Percentiles rank a stretch among this genome's conserved stretches.
Conservation (phyloP, 1,140 invertebrate species). For the Mesaphorura yosii region DNA sequence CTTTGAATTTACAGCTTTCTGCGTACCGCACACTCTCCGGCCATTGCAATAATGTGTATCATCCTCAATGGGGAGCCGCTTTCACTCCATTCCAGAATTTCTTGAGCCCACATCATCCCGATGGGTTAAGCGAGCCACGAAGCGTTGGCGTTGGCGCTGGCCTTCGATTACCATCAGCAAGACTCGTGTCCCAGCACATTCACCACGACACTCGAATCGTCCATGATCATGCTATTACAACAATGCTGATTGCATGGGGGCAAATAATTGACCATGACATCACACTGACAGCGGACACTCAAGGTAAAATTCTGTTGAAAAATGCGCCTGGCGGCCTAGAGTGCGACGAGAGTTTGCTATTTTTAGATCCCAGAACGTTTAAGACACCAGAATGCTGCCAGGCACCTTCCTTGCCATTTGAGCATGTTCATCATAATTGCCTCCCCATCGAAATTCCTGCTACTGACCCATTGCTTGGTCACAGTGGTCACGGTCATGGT, state of each 20-base stretch:
- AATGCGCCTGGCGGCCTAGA: background rate
- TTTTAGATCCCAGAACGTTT: slow-evolving; percentile 35
- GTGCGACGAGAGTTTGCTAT: slow-evolving; percentile 18
- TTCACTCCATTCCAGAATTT: slow-evolving; percentile 45
- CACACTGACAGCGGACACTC: slow-evolving; percentile 43
- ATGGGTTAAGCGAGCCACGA: slow-evolving; percentile 15
- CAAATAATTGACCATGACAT: slow-evolving; percentile 47
- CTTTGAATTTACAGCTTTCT: too few relatives aligned
- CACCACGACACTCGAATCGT: slow-evolving; percentile 38
- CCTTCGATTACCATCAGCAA: slow-evolving; percentile 39
- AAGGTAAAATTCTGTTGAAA: slow-evolving; percentile 34
- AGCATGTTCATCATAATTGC: slow-evolving; percentile 43
- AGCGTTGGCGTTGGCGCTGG: slow-evolving; percentile 28
- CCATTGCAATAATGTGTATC: slow-evolving; percentile 85
- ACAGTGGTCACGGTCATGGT: slow-evolving; percentile 34
- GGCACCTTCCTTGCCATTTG: too few relatives aligned
- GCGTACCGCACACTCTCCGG: slow-evolving; percentile 80
- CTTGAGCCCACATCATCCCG: slow-evolving; percentile 11
- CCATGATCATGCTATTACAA: slow-evolving; percentile 41
- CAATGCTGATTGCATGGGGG: slow-evolving; percentile 43
- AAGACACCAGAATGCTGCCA: slow-evolving; percentile 40
- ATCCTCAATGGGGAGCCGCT: slow-evolving; percentile 86
- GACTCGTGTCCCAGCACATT: slow-evolving; percentile 39
- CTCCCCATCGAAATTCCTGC: slow-evolving; percentile 41
- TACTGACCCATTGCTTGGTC: slow-evolving; percentile 40